These are phyloP conservation scores for Aselliscus stoliczkanus DNA, from an alignment of 2,797 vertebrate species.

Conservation along the genomic window DNA sequence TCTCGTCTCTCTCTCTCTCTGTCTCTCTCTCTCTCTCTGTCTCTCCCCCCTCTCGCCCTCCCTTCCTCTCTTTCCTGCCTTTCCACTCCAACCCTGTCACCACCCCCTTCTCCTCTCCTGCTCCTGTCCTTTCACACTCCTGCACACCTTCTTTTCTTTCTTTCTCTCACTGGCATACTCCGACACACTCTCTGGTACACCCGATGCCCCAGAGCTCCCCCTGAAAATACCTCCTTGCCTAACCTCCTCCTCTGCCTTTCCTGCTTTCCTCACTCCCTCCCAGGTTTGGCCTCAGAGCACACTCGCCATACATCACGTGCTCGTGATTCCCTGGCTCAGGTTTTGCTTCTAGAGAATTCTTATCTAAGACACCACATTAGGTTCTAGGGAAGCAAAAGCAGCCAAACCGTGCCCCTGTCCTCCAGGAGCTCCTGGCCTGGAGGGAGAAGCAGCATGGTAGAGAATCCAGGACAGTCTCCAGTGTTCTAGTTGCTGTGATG, in stretches of 20 bases:
- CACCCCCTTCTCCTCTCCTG: background rate
- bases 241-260: background rate
- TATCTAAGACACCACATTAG: background rate
- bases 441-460: background rate
- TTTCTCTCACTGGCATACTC: background rate
- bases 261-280: background rate
- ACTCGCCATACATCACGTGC: background rate
- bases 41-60: background rate
- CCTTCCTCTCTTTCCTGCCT: background rate
- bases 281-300: background rate
- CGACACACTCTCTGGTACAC: background rate
- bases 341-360: background rate
- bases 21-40: no score
- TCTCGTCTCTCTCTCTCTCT: no score
- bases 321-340: background rate
- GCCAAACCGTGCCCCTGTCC: background rate
- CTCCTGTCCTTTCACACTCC: no score
- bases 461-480: background rate
- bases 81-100: no score
- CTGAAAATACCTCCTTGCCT: background rate
- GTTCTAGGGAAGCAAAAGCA: background rate
- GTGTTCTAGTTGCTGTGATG: accelerated
- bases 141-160: background rate
- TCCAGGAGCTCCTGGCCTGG: background rate
- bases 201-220: background rate